phyloP scores from a whole-genome alignment of 2,888 invertebrate genomes.

The Syrphus vitripennis region DNA sequence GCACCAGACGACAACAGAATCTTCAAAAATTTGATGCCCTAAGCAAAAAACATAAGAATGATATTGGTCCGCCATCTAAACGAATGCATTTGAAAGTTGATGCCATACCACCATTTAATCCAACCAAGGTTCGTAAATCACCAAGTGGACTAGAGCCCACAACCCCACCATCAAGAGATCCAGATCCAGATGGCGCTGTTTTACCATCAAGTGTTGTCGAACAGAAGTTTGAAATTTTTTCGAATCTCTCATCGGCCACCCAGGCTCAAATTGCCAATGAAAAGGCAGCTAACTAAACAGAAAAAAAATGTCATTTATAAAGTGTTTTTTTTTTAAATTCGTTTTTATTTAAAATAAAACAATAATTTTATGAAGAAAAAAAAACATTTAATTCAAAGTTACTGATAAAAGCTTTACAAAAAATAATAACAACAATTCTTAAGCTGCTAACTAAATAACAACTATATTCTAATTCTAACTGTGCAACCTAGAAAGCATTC shows the following conservation, averaged over 20 bases:
- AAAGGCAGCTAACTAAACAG: conserved; percentile 55
- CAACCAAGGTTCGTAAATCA: conserved; percentile 83
- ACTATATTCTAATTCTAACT: conserved; percentile 54
- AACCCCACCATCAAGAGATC: conserved; percentile 71
- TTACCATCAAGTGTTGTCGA: conserved; percentile 62
- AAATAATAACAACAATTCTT: conserved; percentile 35
- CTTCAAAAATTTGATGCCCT: conserved; percentile 79
- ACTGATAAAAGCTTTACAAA: conserved; percentile 61
- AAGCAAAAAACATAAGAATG: conserved; percentile 79
- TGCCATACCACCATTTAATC: conserved; percentile 81
- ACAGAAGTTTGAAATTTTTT: conserved; percentile 73
- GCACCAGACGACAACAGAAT: conserved; percentile 79
- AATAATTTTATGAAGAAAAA: conserved; percentile 58
- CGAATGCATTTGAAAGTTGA: conserved; percentile 80
- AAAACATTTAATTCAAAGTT: conserved; percentile 31
- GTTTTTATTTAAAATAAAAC: conserved; percentile 51
- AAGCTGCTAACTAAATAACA: conserved; percentile 56
- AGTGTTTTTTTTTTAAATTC: conserved; percentile 42
- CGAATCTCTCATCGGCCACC: conserved; percentile 83
- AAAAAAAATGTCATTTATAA: not conserved
- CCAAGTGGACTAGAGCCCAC: conserved; percentile 78
- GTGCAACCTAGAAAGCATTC: conserved; percentile 25
- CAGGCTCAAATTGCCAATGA: conserved; percentile 76
- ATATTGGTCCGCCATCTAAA: conserved; percentile 80
- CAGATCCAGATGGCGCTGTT: conserved; percentile 53